Evolutionary conservation across 2,797 vertebrate genomes (phyloP).

Genomic region (Cuniculus paca): DNA sequence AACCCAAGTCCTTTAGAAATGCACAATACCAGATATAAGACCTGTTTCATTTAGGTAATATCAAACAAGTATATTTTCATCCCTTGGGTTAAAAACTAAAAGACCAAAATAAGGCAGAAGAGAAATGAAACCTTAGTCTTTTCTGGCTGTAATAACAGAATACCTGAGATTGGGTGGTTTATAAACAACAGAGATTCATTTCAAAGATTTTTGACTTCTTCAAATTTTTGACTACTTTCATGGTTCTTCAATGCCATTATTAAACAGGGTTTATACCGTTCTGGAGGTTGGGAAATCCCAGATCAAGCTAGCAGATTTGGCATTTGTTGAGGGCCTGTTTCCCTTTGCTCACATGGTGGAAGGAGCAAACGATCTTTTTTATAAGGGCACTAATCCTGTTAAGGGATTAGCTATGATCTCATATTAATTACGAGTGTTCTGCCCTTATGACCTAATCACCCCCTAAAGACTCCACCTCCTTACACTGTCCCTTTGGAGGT

Average conservation of each 20-base stretch:
- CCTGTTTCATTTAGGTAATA: background rate
- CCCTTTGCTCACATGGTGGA: background rate
- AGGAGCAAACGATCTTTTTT: background rate
- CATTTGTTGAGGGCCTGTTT: background rate
- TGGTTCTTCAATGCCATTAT: background rate
- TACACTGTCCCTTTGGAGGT: background rate
- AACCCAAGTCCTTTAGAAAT: background rate
- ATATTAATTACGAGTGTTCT: background rate
- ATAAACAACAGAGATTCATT: background rate
- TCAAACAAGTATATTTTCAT: background rate
- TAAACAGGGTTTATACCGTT: background rate
- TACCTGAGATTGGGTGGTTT: background rate
- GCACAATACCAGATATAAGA: background rate
- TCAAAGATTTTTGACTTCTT: background rate
- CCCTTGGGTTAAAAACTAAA: slow-evolving; percentile 23
- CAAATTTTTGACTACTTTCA: background rate
- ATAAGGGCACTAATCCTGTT: background rate
- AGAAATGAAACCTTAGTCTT: background rate
- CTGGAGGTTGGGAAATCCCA: background rate
- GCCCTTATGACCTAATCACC: background rate
- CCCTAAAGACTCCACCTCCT: background rate
- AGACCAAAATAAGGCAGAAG: background rate
- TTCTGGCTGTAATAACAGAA: background rate
- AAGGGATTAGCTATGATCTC: slow-evolving; percentile 22
- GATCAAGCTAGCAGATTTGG: background rate